phyloP scores from a whole-genome alignment of 2,888 invertebrate genomes.

The Hypsopygia costalis region DNA sequence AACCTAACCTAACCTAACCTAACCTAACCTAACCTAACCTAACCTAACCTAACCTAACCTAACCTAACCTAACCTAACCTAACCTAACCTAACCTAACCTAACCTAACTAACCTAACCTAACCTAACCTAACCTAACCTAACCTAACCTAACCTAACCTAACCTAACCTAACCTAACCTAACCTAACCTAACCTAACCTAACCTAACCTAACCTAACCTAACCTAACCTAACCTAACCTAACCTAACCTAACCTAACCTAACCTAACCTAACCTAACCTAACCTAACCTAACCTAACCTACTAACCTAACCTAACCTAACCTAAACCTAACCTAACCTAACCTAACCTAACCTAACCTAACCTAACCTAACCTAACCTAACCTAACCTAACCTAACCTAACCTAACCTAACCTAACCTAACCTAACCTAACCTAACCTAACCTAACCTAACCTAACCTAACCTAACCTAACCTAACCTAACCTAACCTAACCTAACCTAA shows the following conservation, averaged over 20 bases:
- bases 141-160: conserved; percentile 20
- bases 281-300: conserved; percentile 19
- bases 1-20: conserved; percentile 22
- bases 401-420: conserved; percentile 18
- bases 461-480: conserved; percentile 10
- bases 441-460: conserved; percentile 10
- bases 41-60: conserved; percentile 22
- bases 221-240: conserved; percentile 21
- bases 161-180: conserved; percentile 22
- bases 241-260: conserved; percentile 19
- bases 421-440: conserved; percentile 13
- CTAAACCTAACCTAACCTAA: conserved; percentile 22
- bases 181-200: conserved; percentile 22
- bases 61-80: conserved; percentile 22
- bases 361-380: conserved; percentile 18
- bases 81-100: conserved; percentile 23
- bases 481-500: conserved; percentile 7
- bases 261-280: conserved; percentile 19
- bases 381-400: conserved; percentile 19
- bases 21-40: conserved; percentile 22
- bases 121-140: conserved; percentile 13
- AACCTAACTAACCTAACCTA: conserved; percentile 15
- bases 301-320: conserved; percentile 19
- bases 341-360: conserved; percentile 18
- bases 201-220: conserved; percentile 22